Base-by-base conservation (phyloP, 2,888 invertebrate genomes). In the Ganaspis brasiliensis region DNA sequence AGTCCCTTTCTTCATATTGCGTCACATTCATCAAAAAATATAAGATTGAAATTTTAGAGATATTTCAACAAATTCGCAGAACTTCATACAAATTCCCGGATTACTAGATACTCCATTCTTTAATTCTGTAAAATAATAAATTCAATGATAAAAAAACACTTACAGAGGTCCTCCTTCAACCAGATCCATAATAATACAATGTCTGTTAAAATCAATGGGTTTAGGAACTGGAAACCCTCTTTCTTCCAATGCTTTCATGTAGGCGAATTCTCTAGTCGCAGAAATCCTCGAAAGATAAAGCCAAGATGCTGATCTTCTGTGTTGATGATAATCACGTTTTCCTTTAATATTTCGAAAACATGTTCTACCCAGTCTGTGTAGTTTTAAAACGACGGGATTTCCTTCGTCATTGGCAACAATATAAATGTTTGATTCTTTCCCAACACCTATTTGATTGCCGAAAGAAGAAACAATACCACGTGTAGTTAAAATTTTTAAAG, bases 391-490 rank as follows among this genome's bases (percentile, higher is more conserved):
- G 35, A 97, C 92, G 35, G 96, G 95, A 78, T 95, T 94, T 0
- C 94, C 95, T 59, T 97, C 96, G 81, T 95, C 94, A 92, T 97
- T 95, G 2, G 95, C 96, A 0, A 98, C 98, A 57, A 96, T 95
- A 89, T 98, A 99, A 83, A 99, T 97, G 89, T 99, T 98, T 0
- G 99, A 99, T 91, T 99, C 99, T 91, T 99, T 99, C 57, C 99
- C 99, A 45, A 99, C 97, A 49, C 99, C 99, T 86, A 99, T 99
- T 93, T 99, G 99, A 91, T 98, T 99, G 14, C 99, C 99, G 90
- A 99, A 98, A 0, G 97, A 97, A 52, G 94, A 92, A 19, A 98
- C 94, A 1, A 96, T 94, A 78, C 95, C 95, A 40, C 97, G 94
- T 76, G 96, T 94, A 0, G 96, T 95, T 12, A 99, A 92, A 0